A percentile compares a stretch with the other conserved stretches of the same genome.
These are phyloP conservation scores for Stenchaetothrips biformis DNA, from an alignment of 2,888 invertebrate genomes.

Conservation along the genomic window DNA sequence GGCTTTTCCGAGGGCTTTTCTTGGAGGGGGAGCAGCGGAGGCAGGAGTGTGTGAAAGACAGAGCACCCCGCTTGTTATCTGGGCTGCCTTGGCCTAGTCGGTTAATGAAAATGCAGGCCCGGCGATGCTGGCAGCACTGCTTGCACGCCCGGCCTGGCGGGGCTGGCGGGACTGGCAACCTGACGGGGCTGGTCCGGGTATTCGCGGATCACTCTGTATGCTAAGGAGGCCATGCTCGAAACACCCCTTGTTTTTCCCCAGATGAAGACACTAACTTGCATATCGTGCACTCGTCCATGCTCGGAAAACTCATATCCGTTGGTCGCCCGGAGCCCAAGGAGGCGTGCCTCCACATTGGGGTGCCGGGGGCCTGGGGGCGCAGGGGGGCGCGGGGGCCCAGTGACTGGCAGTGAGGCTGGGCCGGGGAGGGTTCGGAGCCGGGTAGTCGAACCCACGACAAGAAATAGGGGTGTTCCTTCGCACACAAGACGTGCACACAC, in stretches of 20 bases:
- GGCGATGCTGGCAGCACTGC: neutral
- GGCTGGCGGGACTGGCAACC: neutral
- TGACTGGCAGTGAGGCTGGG: no score
- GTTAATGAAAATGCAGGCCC: constrained; percentile 11
- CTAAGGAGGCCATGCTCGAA: neutral
- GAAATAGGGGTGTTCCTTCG: no score
- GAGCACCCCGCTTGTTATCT: neutral
- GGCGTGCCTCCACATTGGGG: no score
- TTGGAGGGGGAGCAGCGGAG: neutral
- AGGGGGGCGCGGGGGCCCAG: no score
- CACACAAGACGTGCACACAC: no score
- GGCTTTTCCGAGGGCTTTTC: neutral
- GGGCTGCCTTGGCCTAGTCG: neutral
- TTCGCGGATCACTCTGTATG: constrained; percentile 20
- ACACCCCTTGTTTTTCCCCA: no score
- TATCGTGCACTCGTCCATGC: no score
- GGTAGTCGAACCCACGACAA: no score
- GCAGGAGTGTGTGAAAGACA: neutral
- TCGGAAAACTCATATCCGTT: no score
- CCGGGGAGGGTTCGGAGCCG: no score
- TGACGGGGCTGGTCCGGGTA: neutral
- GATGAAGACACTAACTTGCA: neutral
- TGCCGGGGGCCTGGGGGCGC: no score
- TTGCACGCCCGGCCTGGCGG: neutral
- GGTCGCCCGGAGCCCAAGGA: no score